phyloP scores from a whole-genome alignment of 2,113 vertebrate species.

The Neoarius graeffei region DNA sequence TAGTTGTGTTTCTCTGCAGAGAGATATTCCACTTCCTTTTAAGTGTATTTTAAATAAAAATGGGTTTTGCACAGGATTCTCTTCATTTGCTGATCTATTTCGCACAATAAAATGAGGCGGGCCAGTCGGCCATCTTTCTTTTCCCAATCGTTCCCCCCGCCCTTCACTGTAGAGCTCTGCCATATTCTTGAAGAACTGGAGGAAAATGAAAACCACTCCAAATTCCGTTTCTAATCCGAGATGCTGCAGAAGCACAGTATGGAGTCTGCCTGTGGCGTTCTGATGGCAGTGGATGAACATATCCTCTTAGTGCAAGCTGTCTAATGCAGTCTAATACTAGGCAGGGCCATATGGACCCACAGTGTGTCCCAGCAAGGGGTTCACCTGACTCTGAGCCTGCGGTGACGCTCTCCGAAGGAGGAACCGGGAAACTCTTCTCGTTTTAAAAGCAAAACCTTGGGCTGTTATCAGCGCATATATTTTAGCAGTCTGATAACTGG shows the following conservation, averaged over 20 bases:
- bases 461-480: background rate
- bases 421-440: background rate
- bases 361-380: conserved; percentile 17
- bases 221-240: background rate
- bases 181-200: background rate
- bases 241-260: background rate
- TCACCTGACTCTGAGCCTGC: conserved; percentile 10
- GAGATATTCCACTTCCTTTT: background rate
- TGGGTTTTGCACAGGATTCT: background rate
- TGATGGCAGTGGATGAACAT: conserved; percentile 18
- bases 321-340: conserved; percentile 50
- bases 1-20: background rate
- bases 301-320: conserved; percentile 45
- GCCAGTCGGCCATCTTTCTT: background rate
- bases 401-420: conserved; percentile 2
- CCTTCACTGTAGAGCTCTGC: too few species aligned
- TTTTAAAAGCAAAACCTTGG: background rate
- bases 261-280: background rate
- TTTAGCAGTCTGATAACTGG: background rate
- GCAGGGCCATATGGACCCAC: conserved; percentile 36
- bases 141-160: background rate
- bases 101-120: background rate
- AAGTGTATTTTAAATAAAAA: background rate
- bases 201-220: background rate
- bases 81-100: too few species aligned